Evolutionary conservation across 2,888 invertebrate genomes (phyloP), one percentile per base, ranked within the genome.

Genomic region (Caenorhabditis afra): DNA sequence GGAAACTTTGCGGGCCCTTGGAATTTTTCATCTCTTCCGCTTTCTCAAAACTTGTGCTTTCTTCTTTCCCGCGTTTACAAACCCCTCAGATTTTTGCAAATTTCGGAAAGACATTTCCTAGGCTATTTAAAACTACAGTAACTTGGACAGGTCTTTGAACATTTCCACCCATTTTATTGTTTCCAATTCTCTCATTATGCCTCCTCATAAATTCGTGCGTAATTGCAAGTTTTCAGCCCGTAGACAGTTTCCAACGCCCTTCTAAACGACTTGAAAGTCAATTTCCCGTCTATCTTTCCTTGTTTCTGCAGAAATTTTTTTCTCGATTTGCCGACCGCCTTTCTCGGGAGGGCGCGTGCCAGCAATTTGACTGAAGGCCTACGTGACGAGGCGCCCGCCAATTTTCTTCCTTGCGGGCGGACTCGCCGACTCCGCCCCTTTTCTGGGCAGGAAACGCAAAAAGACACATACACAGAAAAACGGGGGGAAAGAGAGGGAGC

Each of bases 371-470:
- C 62, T 55, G 71, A 29, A 7, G 29, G 71, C 62, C 64, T 73
- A 73, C 73, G 73, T 73, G 73, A 64, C 41, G 47, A 61, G 49
- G 64, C 64, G 73, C 58, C 7, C 50, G 64, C 58, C 64, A 73
- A 73, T 73, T 73, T 55, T 61, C 59, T 37, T 37, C 47, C 49
- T 68, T 57, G 29, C 29, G 64, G 45, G 22, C 49, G 77, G 77
- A 77, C 77, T 77, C 70, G 58, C 39, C 70, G 66, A 62, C 78
- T 71, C 78, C 71, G 78, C 78, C 78, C 67, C 57, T 73, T 73
- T 73, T 73, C 73, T 73, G 64, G 73, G 73, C 73, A 73, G 73
- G 73, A 73, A 73, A 73, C 64, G 73, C 64, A 64, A 73, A 58
- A 73, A 73, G 64, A 73, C 73, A 73, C 64, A 73, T 58, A 64